Evolutionary conservation across 1,140 invertebrate species (phyloP).

Genomic region (Galleria mellonella): DNA sequence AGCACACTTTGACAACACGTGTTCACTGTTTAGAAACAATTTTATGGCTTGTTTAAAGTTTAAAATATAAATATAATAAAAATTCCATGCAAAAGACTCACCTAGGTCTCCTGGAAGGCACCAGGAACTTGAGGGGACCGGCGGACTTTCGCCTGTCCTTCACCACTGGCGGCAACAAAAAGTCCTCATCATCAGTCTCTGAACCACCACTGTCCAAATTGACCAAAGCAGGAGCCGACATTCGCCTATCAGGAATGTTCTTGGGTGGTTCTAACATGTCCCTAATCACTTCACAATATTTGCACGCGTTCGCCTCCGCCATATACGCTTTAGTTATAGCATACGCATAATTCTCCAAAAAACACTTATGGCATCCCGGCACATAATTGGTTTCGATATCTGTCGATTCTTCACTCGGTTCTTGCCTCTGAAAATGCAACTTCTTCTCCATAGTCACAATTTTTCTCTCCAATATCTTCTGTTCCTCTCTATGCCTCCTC

Average conservation of each 20-base stretch:
- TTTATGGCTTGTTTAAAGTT: no score
- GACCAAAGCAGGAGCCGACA: constrained; percentile 57
- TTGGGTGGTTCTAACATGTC: constrained; percentile 65
- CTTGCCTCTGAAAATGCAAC: constrained; percentile 41
- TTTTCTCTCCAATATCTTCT: constrained; percentile 30
- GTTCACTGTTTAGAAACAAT: no score
- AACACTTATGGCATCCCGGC: constrained; percentile 68
- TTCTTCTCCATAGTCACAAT: constrained; percentile 46
- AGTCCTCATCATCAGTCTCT: constrained; percentile 45
- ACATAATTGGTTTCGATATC: constrained; percentile 55
- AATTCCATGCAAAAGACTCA: constrained; percentile 17
- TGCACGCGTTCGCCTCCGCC: constrained; percentile 56
- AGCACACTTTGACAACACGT: no score
- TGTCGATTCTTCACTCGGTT: constrained; percentile 67
- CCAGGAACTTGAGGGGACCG: constrained; percentile 57
- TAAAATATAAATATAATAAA: no score
- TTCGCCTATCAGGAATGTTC: constrained; percentile 37
- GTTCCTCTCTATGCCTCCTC: constrained; percentile 34
- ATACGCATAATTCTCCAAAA: constrained; percentile 70
- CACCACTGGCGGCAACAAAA: constrained; percentile 39
- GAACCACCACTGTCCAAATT: constrained; percentile 45
- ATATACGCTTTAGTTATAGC: constrained; percentile 66
- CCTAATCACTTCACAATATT: constrained; percentile 69
- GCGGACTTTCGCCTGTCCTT: constrained; percentile 63
- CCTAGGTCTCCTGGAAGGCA: constrained; percentile 57